Conservation (phyloP, 2,888 invertebrate species). For the Chymomyza fuscimana region DNA sequence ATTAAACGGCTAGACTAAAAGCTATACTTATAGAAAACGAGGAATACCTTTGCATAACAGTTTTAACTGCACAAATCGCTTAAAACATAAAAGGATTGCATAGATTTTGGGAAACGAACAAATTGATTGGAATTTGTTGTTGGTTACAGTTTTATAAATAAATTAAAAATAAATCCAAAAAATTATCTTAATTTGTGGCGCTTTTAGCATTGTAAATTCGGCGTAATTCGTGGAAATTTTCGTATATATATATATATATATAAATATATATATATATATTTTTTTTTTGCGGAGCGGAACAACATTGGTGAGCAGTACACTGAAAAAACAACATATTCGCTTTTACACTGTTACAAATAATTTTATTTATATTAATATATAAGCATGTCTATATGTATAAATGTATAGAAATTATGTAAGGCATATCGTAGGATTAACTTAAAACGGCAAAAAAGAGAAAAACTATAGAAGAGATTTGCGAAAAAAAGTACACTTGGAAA, state of each 20-base stretch:
- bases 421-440: neutral
- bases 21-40: slow-evolving; percentile 14
- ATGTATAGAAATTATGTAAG: slow-evolving; percentile 9
- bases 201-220: slow-evolving; percentile 67
- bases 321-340: slow-evolving; percentile 73
- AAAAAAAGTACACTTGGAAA: slow-evolving; percentile 16
- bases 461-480: slow-evolving; percentile 7
- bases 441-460: slow-evolving; percentile 1
- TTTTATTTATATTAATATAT: slow-evolving; percentile 41
- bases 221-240: slow-evolving; percentile 63
- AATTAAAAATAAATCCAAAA: slow-evolving; percentile 4
- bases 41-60: slow-evolving; percentile 1
- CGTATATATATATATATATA: neutral
- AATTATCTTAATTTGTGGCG: slow-evolving; percentile 22
- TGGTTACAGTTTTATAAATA: neutral
- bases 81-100: slow-evolving; percentile 27
- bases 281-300: slow-evolving; percentile 63
- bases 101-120: neutral
- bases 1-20: neutral
- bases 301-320: slow-evolving; percentile 70
- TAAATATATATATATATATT: neutral
- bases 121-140: neutral
- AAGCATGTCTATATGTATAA: slow-evolving; percentile 38
- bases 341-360: slow-evolving; percentile 72
- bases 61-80: slow-evolving; percentile 24